Evolutionary conservation across 2,888 invertebrate species (phyloP).

Genomic region (Heteromyza rotundicornis): DNA sequence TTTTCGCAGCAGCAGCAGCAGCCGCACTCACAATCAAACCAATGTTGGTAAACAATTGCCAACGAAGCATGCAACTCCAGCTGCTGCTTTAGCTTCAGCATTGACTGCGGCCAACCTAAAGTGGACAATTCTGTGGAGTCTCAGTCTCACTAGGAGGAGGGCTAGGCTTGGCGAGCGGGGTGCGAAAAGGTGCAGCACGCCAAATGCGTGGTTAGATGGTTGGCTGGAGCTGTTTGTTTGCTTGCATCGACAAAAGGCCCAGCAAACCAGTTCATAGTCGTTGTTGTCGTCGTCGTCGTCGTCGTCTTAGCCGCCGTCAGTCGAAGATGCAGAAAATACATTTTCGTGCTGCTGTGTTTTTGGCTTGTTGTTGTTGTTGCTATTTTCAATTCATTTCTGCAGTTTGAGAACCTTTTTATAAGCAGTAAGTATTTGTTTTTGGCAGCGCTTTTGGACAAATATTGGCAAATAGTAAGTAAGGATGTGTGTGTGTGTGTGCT

Average conservation of each 20-base stretch:
- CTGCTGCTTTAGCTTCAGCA: background rate
- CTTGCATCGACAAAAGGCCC: background rate
- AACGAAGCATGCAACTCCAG: conserved; percentile 7
- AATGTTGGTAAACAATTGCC: conserved; percentile 8
- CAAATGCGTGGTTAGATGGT: conserved; percentile 1
- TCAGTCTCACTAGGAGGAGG: background rate
- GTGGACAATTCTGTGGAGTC: conserved; percentile 1
- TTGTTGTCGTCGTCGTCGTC: background rate
- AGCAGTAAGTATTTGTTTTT: conserved; percentile 6
- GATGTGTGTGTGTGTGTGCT: background rate
- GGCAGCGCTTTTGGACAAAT: conserved; percentile 13
- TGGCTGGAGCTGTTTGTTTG: background rate
- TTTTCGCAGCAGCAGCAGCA: background rate
- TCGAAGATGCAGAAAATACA: background rate
- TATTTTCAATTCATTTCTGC: too few relatives aligned
- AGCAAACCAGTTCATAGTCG: conserved; percentile 1
- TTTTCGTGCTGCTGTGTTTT: conserved; percentile 1
- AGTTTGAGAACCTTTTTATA: background rate
- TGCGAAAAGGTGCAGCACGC: background rate
- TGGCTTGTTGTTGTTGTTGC: too few relatives aligned
- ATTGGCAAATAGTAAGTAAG: conserved; percentile 10
- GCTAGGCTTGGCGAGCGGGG: background rate
- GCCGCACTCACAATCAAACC: background rate
- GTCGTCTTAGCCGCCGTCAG: background rate
- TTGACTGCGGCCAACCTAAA: conserved; percentile 2